Evolutionary conservation across 2,888 invertebrate species (phyloP).

Genomic region (Thymelicus lineola): DNA sequence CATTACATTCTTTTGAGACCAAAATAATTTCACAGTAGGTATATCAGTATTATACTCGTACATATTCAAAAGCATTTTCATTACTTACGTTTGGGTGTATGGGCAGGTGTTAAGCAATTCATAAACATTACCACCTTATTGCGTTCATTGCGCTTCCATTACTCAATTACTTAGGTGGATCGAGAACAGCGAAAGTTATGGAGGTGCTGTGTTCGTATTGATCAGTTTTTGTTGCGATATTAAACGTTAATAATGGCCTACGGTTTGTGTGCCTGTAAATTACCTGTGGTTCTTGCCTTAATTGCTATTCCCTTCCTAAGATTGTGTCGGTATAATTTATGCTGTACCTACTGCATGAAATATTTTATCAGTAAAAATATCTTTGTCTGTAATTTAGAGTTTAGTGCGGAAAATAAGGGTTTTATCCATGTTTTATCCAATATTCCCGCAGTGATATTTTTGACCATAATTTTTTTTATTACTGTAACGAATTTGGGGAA

Average conservation of each 20-base stretch:
- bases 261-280: slow-evolving; percentile 62
- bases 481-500: too few relatives aligned
- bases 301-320: slow-evolving; percentile 67
- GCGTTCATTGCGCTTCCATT: slow-evolving; percentile 41
- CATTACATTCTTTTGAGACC: too few relatives aligned
- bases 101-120: slow-evolving; percentile 5
- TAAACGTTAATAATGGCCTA: slow-evolving; percentile 47
- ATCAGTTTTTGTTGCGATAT: slow-evolving; percentile 32
- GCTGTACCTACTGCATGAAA: slow-evolving; percentile 58
- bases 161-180: slow-evolving; percentile 39
- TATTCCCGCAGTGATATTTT: too few relatives aligned
- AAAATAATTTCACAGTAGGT: too few relatives aligned
- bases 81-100: not conserved
- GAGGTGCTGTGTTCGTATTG: slow-evolving; percentile 15
- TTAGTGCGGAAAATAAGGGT: too few relatives aligned
- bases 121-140: slow-evolving; percentile 13
- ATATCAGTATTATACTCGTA: not conserved
- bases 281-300: slow-evolving; percentile 61
- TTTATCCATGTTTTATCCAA: too few relatives aligned
- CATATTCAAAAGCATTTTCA: not conserved
- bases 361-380: slow-evolving; percentile 48
- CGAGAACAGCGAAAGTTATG: not conserved
- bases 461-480: too few relatives aligned
- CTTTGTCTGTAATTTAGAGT: too few relatives aligned
- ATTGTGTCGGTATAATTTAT: slow-evolving; percentile 70